Conservation (phyloP, 1,140 invertebrate species). For the Riptortus pedestris region DNA sequence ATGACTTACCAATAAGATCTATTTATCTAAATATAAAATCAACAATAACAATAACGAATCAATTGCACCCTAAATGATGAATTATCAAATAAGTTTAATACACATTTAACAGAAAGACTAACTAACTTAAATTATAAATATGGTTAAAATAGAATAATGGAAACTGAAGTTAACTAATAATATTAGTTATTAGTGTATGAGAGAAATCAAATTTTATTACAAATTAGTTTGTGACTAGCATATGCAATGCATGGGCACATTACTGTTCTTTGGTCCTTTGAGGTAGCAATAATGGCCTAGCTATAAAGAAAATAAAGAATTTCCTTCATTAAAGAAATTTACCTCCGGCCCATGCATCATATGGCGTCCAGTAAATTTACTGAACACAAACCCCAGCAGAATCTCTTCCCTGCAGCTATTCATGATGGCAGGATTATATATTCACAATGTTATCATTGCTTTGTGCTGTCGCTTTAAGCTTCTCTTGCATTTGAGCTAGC, state of each 20-base stretch:
- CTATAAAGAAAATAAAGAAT: neutral
- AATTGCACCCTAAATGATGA: neutral
- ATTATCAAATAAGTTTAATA: no score
- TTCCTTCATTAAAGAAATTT: neutral
- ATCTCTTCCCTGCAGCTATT: neutral
- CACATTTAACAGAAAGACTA: no score
- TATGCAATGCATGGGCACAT: no score
- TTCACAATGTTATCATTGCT: constrained; percentile 28
- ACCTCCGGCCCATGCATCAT: no score
- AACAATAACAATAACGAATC: constrained; percentile 4
- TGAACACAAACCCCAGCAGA: neutral
- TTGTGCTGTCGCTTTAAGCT: constrained; percentile 70
- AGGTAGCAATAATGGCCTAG: no score
- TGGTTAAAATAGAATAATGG: no score
- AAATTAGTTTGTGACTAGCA: no score
- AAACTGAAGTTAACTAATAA: neutral
- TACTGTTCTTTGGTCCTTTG: constrained; percentile 14
- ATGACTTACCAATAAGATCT: neutral
- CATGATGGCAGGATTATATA: constrained; percentile 16
- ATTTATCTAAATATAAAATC: constrained; percentile 4
- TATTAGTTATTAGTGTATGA: neutral
- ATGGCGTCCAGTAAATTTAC: neutral
- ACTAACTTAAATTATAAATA: no score
- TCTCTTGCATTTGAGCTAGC: constrained; percentile 92
- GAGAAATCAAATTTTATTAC: neutral